Evolutionary conservation across 2,113 vertebrate genomes (phyloP).

Genomic region (Poeciliopsis retropinna): DNA sequence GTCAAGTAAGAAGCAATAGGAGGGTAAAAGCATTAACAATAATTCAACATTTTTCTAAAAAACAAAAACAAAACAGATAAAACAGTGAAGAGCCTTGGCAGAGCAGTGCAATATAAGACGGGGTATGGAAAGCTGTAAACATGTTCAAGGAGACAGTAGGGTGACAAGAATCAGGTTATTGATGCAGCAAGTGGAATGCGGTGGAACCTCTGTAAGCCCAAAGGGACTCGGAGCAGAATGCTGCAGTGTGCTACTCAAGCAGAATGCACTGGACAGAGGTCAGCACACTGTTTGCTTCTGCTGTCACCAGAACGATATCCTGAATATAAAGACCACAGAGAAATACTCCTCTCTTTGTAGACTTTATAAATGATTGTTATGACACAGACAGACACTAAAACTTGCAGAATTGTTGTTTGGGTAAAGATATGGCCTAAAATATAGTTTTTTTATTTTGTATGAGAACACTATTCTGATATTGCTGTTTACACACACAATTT

Average conservation of each 20-base stretch:
- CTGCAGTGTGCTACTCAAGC: constrained; percentile 59
- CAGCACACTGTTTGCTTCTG: constrained; percentile 40
- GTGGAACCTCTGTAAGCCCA: constrained; percentile 75
- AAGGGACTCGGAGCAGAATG: constrained; percentile 59
- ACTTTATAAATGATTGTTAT: background rate
- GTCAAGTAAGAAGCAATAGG: background rate
- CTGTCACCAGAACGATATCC: background rate
- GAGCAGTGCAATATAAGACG: constrained; percentile 8
- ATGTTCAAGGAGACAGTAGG: constrained; percentile 48
- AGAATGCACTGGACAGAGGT: constrained; percentile 52
- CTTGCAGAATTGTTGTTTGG: background rate
- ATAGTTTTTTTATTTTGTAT: background rate
- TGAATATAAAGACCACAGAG: background rate
- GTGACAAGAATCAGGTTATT: constrained; percentile 64
- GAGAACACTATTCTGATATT: background rate
- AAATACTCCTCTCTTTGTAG: background rate
- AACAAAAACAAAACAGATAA: background rate
- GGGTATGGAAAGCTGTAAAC: constrained; percentile 31
- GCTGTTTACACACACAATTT: background rate
- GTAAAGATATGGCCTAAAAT: background rate
- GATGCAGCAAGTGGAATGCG: constrained; percentile 55
- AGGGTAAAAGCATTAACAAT: background rate
- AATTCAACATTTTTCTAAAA: background rate
- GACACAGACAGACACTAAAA: background rate
- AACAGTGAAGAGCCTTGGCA: constrained; percentile 5